Conservation (phyloP, 2,888 invertebrate genomes). For the Drosophila merina region DNA sequence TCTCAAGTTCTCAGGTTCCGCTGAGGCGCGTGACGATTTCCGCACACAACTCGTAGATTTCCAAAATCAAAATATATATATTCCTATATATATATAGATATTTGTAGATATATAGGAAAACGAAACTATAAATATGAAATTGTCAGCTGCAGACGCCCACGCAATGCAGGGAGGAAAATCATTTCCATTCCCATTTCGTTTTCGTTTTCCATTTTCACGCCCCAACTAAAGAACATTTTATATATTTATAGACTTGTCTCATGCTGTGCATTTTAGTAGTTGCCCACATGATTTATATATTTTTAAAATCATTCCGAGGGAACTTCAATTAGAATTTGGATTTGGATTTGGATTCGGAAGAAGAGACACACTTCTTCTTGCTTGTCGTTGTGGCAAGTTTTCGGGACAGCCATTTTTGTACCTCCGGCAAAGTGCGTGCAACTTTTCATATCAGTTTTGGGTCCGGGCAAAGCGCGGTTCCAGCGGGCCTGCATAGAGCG, state of each 20-base stretch:
- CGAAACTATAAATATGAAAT: conserved; percentile 70
- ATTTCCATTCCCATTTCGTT: conserved; percentile 43
- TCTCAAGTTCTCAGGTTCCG: conserved; percentile 3
- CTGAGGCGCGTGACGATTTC: conserved; percentile 47
- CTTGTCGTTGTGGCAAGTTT: conserved; percentile 3
- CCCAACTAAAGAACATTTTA: conserved; percentile 48
- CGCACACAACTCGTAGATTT: conserved; percentile 32
- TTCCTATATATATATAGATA: neutral
- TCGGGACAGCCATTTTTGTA: conserved; percentile 41
- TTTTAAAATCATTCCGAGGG: conserved; percentile 74
- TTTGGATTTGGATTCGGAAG: too few relatives aligned
- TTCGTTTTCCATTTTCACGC: conserved; percentile 63
- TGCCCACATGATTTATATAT: conserved; percentile 82
- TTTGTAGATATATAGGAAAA: conserved; percentile 23
- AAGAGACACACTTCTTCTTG: conserved; percentile 23
- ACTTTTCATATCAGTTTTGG: conserved; percentile 60
- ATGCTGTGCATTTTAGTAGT: conserved; percentile 82
- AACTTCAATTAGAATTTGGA: conserved; percentile 37
- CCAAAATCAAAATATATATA: conserved; percentile 20
- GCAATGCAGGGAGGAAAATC: conserved; percentile 48
- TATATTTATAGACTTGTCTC: conserved; percentile 83
- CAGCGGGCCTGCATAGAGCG: conserved; percentile 64
- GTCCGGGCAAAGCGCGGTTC: conserved; percentile 66
- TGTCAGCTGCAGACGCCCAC: conserved; percentile 79
- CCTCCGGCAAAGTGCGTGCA: conserved; percentile 58